A percentile compares a stretch with the other conserved stretches of the same genome.
Evolutionary conservation across 2,888 invertebrate genomes (phyloP).

Genomic region (Rhagonycha lutea): DNA sequence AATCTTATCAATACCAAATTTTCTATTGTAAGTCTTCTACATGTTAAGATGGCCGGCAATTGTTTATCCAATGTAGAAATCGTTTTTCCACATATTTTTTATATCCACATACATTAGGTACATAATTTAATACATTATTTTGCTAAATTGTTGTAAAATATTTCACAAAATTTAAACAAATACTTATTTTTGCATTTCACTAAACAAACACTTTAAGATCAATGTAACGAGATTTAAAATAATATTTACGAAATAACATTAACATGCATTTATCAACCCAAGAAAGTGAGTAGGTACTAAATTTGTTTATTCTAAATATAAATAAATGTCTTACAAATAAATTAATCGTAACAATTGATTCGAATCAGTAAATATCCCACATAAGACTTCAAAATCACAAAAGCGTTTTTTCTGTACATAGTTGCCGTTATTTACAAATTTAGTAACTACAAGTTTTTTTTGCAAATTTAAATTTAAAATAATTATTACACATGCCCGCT

Average conservation of each 20-base stretch:
- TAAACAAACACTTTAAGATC: not conserved
- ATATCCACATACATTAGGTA: not conserved
- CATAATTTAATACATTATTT: not conserved
- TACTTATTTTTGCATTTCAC: not conserved
- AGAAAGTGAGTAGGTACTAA: not conserved
- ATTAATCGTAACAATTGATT: conserved; percentile 5
- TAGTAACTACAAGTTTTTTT: conserved; percentile 10
- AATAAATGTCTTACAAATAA: not conserved
- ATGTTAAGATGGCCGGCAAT: conserved; percentile 32
- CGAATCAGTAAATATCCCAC: conserved; percentile 15
- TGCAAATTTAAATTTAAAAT: not conserved
- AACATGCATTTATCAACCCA: not conserved
- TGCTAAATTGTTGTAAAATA: not conserved
- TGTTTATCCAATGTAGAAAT: conserved; percentile 7
- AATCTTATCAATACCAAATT: not conserved
- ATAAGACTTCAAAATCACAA: conserved; percentile 26
- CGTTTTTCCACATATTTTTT: not conserved
- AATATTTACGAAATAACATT: not conserved
- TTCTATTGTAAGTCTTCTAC: conserved; percentile 1
- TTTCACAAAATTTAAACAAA: not conserved
- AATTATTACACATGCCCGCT: not conserved
- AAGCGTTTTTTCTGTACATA: conserved; percentile 26
- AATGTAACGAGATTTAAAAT: not conserved
- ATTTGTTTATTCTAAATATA: not conserved
- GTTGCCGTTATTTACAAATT: conserved; percentile 24